These are phyloP conservation scores for Sternotherus odoratus DNA, from an alignment of 2,797 vertebrate genomes.

Conservation along the genomic window DNA sequence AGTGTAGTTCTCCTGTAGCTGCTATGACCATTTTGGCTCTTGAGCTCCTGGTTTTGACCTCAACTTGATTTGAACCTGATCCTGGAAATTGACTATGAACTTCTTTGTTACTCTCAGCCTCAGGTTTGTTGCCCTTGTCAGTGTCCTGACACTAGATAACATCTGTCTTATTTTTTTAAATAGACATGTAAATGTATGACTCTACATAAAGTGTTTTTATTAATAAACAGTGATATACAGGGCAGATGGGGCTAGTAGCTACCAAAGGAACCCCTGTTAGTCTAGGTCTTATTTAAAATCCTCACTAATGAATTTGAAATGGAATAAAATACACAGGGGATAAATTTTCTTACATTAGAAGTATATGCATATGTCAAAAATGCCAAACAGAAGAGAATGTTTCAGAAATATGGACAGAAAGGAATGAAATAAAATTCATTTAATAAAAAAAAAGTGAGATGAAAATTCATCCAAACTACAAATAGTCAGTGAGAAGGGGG, in stretches of 20 bases:
- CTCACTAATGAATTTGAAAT: background rate
- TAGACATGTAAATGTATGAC: background rate
- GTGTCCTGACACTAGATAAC: background rate
- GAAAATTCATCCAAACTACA: background rate
- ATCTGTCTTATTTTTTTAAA: background rate
- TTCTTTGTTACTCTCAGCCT: background rate
- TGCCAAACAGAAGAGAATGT: background rate
- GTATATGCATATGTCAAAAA: background rate
- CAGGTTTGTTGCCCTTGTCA: background rate
- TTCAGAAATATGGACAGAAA: background rate
- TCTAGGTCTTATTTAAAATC: background rate
- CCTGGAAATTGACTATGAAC: background rate
- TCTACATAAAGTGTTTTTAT: background rate
- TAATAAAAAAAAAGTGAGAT: background rate
- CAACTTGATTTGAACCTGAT: background rate
- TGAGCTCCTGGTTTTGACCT: background rate
- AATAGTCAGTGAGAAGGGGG: background rate
- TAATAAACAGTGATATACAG: background rate
- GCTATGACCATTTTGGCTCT: background rate
- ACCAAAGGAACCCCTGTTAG: background rate
- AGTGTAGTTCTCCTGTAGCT: background rate
- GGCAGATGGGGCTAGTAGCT: background rate
- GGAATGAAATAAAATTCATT: background rate
- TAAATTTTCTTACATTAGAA: background rate
- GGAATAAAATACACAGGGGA: background rate